phyloP scores from a whole-genome alignment of 2,797 vertebrate genomes.

The Clarias fuscus region DNA sequence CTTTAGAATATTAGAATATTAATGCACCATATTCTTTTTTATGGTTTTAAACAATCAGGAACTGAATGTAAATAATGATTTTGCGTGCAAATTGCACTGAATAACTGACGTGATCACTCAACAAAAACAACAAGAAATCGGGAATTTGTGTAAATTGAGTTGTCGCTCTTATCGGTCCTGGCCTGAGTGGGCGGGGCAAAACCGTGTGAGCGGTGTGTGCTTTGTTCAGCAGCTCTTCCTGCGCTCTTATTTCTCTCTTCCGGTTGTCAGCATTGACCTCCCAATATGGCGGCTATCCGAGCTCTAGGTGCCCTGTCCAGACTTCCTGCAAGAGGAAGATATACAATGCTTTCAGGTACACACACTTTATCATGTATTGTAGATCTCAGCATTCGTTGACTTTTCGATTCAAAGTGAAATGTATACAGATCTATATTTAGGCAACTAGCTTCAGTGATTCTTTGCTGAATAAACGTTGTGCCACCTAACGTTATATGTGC shows the following conservation, averaged over 20 bases:
- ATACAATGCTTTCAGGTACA: conserved; percentile 67
- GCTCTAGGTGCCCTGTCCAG: conserved; percentile 66
- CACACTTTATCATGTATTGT: conserved; percentile 8
- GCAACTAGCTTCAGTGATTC: not conserved
- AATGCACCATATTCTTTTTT: too few relatives aligned
- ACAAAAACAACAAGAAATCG: not conserved
- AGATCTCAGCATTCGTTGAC: too few relatives aligned
- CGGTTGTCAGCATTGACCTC: conserved; percentile 61
- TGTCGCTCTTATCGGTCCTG: too few relatives aligned
- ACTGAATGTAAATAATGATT: too few relatives aligned
- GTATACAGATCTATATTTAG: not conserved
- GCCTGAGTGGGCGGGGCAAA: not conserved
- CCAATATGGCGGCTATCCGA: conserved; percentile 69
- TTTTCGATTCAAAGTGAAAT: not conserved
- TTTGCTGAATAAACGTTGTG: not conserved
- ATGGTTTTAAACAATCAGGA: too few relatives aligned
- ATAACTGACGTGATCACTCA: too few relatives aligned
- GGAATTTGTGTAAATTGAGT: not conserved
- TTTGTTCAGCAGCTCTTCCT: not conserved
- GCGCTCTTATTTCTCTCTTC: conserved; percentile 32
- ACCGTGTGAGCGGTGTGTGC: not conserved
- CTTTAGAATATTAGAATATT: too few relatives aligned
- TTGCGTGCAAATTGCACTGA: too few relatives aligned
- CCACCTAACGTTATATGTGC: not conserved
- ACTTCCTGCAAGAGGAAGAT: conserved; percentile 67